Conservation (phyloP, 2,888 invertebrate species). For the Torymus texanus region DNA sequence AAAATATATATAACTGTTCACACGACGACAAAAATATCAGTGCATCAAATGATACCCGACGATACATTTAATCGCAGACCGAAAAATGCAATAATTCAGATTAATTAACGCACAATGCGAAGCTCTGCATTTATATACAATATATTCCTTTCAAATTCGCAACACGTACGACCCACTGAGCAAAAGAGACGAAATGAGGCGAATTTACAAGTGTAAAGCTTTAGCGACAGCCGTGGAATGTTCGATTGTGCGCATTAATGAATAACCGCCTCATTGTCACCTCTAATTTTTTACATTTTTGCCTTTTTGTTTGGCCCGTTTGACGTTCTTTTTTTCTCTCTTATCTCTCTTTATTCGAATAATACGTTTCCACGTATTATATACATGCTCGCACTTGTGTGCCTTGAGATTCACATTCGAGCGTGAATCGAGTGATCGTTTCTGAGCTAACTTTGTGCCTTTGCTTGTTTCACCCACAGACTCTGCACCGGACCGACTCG, state of each 20-base stretch:
- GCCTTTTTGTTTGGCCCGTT: conserved; percentile 10
- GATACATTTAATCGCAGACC: background rate
- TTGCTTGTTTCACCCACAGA: conserved; percentile 76
- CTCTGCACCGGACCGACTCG: conserved; percentile 92
- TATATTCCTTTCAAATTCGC: background rate
- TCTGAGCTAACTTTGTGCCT: too few species aligned
- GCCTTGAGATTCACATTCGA: too few species aligned
- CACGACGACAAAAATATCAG: too few species aligned
- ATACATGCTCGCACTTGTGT: too few species aligned
- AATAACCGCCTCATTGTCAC: conserved; percentile 5
- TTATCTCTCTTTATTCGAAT: background rate
- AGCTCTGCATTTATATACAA: background rate
- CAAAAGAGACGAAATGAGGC: background rate
- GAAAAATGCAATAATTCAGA: conserved; percentile 8
- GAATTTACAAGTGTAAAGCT: conserved; percentile 12
- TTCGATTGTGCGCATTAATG: background rate
- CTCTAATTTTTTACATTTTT: conserved; percentile 12
- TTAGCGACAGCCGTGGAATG: conserved; percentile 23
- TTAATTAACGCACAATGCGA: background rate
- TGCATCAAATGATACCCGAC: too few species aligned
- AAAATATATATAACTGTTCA: too few species aligned
- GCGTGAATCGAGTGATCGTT: too few species aligned
- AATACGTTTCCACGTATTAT: too few species aligned
- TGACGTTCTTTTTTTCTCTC: background rate
- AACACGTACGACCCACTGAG: background rate